These are phyloP conservation scores for Gonocerus acuteangulatus DNA, from an alignment of 2,888 invertebrate genomes.

Conservation along the genomic window DNA sequence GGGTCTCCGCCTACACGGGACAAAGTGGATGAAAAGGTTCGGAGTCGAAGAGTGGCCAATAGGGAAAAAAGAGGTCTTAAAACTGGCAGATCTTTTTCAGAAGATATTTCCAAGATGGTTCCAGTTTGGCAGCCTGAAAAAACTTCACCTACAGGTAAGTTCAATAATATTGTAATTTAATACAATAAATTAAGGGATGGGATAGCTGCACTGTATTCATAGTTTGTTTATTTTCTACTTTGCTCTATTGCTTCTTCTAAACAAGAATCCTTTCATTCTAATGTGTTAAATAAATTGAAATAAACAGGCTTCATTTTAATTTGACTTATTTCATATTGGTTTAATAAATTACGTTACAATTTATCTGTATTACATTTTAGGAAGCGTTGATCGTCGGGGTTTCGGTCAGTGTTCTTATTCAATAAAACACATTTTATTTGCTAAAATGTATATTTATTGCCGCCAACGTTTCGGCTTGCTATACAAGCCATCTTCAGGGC, in stretches of 20 bases:
- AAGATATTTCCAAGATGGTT: conserved; percentile 40
- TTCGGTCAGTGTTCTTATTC: no score
- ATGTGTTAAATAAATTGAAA: no score
- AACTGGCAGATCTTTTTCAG: conserved; percentile 41
- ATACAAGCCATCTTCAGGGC: no score
- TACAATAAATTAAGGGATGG: background rate
- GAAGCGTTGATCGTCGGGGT: no score
- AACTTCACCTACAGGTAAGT: conserved; percentile 28
- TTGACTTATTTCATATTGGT: no score
- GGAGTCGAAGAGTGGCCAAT: conserved; percentile 40
- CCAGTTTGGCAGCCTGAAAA: conserved; percentile 37
- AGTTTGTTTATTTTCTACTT: background rate
- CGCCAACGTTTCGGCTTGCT: no score
- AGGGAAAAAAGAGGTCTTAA: conserved; percentile 41
- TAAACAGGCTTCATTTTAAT: no score
- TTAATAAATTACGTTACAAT: no score
- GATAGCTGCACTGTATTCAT: background rate
- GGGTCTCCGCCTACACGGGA: conserved; percentile 73
- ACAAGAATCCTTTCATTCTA: no score
- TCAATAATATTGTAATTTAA: background rate
- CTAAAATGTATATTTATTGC: no score
- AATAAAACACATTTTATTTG: no score
- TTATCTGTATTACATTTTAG: no score
- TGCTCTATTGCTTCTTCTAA: background rate
- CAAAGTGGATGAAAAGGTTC: conserved; percentile 60